Percentiles rank a stretch among this genome's conserved stretches.
These are phyloP conservation scores for Macrosiphum euphorbiae DNA, from an alignment of 2,888 invertebrate species.

Conservation along the genomic window DNA sequence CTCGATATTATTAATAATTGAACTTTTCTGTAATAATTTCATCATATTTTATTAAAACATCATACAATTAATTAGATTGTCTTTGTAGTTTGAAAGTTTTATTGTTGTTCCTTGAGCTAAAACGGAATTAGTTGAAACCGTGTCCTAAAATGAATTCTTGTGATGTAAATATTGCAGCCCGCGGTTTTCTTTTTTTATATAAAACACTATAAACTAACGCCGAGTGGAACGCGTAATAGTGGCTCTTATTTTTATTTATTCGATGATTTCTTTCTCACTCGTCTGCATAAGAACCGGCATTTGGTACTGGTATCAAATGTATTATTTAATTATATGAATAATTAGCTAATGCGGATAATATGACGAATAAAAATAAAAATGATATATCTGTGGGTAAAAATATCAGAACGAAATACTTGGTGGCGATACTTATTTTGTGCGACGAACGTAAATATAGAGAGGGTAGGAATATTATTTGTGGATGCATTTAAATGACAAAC, in stretches of 20 bases:
- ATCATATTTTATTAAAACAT: conserved; percentile 37
- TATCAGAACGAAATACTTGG: background rate
- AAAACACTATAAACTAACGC: background rate
- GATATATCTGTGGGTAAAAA: background rate
- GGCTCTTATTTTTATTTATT: background rate
- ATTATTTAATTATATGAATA: background rate
- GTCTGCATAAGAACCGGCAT: background rate
- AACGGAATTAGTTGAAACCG: background rate
- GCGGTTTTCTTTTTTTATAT: background rate
- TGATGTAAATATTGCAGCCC: background rate
- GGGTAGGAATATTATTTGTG: background rate
- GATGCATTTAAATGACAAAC: conserved; percentile 37
- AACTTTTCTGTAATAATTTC: conserved; percentile 5
- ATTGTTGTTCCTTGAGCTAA: background rate
- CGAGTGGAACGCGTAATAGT: background rate
- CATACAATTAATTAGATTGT: background rate
- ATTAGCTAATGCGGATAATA: background rate
- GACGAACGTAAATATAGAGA: background rate
- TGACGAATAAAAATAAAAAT: background rate
- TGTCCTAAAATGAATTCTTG: background rate
- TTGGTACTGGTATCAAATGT: background rate
- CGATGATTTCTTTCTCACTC: background rate
- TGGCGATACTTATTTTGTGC: background rate
- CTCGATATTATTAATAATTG: conserved; percentile 20
- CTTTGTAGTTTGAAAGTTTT: background rate